A percentile compares a stretch with the other conserved stretches of the same genome.
Conservation (phyloP, 2,113 vertebrate genomes). For the Cebus imitator region DNA sequence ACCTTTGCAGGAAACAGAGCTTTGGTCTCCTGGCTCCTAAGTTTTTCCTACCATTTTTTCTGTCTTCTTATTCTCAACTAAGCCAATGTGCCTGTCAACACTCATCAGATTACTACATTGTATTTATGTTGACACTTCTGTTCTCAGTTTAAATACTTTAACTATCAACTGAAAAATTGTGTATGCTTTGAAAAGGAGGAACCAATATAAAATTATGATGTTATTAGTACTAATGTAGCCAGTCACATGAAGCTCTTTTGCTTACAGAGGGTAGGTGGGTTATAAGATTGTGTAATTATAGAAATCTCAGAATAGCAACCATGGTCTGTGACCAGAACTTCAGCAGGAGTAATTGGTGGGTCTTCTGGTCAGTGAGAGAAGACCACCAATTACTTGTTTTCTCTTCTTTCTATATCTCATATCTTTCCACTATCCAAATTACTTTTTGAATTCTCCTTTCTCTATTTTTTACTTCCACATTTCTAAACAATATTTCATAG, state of each 20-base stretch:
- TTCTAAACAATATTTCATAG: background rate
- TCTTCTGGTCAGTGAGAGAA: background rate
- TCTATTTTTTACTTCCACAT: background rate
- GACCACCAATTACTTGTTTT: background rate
- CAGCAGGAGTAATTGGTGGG: background rate
- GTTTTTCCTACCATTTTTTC: background rate
- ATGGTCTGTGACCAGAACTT: background rate
- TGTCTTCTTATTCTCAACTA: conserved; percentile 9
- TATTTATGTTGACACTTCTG: conserved; percentile 28
- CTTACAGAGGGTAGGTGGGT: background rate
- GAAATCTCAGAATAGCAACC: background rate
- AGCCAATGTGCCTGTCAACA: background rate
- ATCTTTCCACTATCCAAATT: background rate
- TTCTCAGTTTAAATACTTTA: conserved; percentile 21
- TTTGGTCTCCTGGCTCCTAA: background rate
- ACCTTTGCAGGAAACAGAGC: background rate
- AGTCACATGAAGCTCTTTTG: background rate
- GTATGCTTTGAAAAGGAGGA: background rate
- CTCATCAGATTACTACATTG: background rate
- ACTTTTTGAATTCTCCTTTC: background rate
- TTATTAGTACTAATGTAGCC: background rate
- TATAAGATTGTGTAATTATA: background rate
- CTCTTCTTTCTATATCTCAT: background rate
- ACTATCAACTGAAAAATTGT: background rate
- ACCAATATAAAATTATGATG: background rate